Percentiles rank a stretch among this genome's conserved stretches.
These are phyloP conservation scores for Tribolium madens DNA, from an alignment of 1,140 invertebrate species.

Conservation along the genomic window DNA sequence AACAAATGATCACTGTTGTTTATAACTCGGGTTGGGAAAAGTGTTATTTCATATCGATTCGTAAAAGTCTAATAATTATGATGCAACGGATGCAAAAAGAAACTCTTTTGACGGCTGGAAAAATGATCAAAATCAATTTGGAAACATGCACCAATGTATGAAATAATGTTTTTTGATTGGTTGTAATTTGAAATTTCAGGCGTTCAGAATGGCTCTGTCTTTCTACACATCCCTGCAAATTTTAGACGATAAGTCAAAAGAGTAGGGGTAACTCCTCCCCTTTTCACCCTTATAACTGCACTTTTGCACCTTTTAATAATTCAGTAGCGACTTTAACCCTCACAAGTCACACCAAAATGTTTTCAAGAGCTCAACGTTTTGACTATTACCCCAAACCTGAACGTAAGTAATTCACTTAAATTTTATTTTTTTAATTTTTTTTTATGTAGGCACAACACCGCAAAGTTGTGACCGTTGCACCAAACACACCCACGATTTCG, in stretches of 20 bases:
- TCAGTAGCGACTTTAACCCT: not conserved
- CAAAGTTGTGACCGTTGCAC: no score
- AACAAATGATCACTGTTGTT: not conserved
- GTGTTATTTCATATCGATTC: not conserved
- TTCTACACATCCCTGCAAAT: slow-evolving; percentile 14
- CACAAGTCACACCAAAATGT: not conserved
- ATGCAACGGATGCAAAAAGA: slow-evolving; percentile 36
- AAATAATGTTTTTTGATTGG: not conserved
- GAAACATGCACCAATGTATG: slow-evolving; percentile 22
- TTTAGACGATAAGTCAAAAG: not conserved
- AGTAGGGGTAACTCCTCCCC: not conserved
- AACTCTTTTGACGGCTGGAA: slow-evolving; percentile 19
- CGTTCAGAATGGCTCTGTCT: not conserved
- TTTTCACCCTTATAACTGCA: not conserved
- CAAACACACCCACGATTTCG: no score
- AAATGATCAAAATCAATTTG: slow-evolving; percentile 22
- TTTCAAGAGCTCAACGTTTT: not conserved
- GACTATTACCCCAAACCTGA: not conserved
- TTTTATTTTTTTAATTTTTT: not conserved
- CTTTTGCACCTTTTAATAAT: not conserved
- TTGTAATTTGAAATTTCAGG: not conserved
- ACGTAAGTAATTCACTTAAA: not conserved
- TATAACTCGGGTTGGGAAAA: slow-evolving; percentile 22
- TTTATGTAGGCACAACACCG: no score
- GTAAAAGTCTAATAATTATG: slow-evolving; percentile 14